Base-by-base conservation (phyloP, 2,797 vertebrate species). In the Eptatretus atami region DNA sequence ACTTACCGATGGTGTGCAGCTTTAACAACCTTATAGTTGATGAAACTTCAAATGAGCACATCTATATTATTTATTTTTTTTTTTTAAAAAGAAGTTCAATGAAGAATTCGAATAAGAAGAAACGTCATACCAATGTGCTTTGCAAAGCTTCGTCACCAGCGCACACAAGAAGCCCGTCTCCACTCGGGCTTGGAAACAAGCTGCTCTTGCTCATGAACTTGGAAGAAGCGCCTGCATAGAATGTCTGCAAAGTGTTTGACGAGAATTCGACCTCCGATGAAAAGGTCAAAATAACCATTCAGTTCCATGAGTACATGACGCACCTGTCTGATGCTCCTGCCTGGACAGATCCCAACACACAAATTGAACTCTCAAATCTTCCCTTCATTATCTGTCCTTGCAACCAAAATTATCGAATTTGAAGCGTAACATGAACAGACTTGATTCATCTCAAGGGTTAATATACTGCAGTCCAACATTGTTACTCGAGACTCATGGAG, bases 141-240 rank as follows among this genome's bases (percentile, higher is more conserved):
- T 75, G 83, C 52, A 85, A 81, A 1, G 83, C 78, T 73, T 95
- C 87, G 15, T 98, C 84, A 1, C 87, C 86, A 2, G 82, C 81
- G 53, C 87, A 93, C 64, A 93, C 86, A n/a, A 98, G 76, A 14
- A 77, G 67, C 15, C 78, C 76, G 1, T 72, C 71, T 2, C 78
- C 77, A 1, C 73, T 78, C 0, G 88, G 88, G 63, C 78, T 82
- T 71, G 68, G 79, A 69, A 94, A 95, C 64, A 98, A 77, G 9
- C 85, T 77, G 64, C 79, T 94, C 75, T 88, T 98, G 70, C 84
- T 94, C 65, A 98, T 77, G 63, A 93, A 66, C 67, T 87, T 98
- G 72, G 83, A 92, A 64, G 82, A 80, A 1, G 81, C 74, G 19
- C 90, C 88, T 1, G 77, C 82, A 1, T 54, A 78, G 72, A 95